Evolutionary conservation across 2,888 invertebrate species (phyloP).

Genomic region (Drepana falcataria): DNA sequence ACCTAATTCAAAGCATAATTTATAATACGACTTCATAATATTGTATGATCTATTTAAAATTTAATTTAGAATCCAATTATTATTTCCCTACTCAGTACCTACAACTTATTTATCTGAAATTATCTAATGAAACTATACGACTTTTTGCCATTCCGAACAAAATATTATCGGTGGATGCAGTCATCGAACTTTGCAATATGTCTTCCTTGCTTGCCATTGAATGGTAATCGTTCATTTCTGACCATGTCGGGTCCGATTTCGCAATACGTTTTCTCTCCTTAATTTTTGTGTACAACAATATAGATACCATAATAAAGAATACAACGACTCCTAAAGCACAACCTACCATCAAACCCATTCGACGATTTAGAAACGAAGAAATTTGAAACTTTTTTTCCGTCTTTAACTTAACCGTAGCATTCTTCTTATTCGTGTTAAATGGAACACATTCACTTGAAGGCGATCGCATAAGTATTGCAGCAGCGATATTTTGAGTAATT

Average conservation of each 20-base stretch:
- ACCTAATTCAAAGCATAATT: conserved; percentile 39
- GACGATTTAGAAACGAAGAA: conserved; percentile 55
- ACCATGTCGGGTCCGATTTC: conserved; percentile 67
- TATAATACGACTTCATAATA: conserved; percentile 14
- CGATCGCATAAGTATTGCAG: conserved; percentile 54
- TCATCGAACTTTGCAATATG: conserved; percentile 61
- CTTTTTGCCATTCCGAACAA: conserved; percentile 67
- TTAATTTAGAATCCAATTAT: conserved; percentile 6
- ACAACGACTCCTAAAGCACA: conserved; percentile 67
- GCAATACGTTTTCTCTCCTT: conserved; percentile 71
- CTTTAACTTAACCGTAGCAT: conserved; percentile 39
- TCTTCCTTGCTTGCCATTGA: conserved; percentile 72
- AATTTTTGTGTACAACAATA: conserved; percentile 67
- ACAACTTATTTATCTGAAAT: conserved; percentile 33
- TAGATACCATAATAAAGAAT: conserved; percentile 68
- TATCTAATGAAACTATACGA: conserved; percentile 52
- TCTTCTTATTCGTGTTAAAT: conserved; percentile 61
- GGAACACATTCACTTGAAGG: conserved; percentile 68
- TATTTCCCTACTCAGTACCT: conserved; percentile 13
- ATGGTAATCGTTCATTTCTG: conserved; percentile 72
- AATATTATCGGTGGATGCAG: conserved; percentile 72
- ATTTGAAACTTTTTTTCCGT: conserved; percentile 50
- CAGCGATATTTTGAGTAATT: conserved; percentile 56
- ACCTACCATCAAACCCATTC: conserved; percentile 69
- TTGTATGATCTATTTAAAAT: conserved; percentile 11